Base-by-base conservation (phyloP, 2,113 vertebrate species). In the Marmota flaviventris region DNA sequence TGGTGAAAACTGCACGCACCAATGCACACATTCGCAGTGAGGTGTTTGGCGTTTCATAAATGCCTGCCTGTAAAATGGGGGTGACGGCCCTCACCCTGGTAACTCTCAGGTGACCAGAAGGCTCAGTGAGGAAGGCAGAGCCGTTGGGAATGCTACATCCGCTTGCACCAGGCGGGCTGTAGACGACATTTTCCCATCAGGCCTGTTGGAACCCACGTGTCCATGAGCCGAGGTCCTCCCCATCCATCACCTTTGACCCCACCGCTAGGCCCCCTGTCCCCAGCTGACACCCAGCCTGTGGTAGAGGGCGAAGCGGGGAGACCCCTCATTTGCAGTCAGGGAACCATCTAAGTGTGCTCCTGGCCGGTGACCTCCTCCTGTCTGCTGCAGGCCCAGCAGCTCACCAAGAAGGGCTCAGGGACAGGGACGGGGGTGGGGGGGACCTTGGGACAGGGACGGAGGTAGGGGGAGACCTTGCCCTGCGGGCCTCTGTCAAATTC, bases 281-380 rank as follows among this genome's bases (percentile, higher is more conserved):
- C 61, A 48, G 18, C 42, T 2, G 4, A 58, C 29, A 65, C 53
- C 25, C 53, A 10, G 14, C 37, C 20, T 20, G 24, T 34, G 70
- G 29, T 6, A 20, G 61, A 53, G 17, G 67, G 67, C 22, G 51
- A 58, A 11, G 24, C 2, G 17, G 3, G n/a, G 45, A 61, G 79
- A 29, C 32, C 42, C 45, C 32, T 1, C 0, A 34, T 67, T 4
- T 37, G 82, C 37, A 27, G 45, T 0, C 4, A 0, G 17, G 76
- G 76, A 53, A 14, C 32, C 17, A 0, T 17, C 69, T 58, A 22
- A 17, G 0, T 42, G 48, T 51, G 48, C 48, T 51, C 48, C 48
- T 51, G 12, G 48, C 48, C 12, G 48, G 45, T 2, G 48, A 51
- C 48, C 48, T 12, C 48, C 48, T 51, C 48, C 48, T 2, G 48